Evolutionary conservation across 2,888 invertebrate genomes (phyloP).

Genomic region (Serrognathus titanus): DNA sequence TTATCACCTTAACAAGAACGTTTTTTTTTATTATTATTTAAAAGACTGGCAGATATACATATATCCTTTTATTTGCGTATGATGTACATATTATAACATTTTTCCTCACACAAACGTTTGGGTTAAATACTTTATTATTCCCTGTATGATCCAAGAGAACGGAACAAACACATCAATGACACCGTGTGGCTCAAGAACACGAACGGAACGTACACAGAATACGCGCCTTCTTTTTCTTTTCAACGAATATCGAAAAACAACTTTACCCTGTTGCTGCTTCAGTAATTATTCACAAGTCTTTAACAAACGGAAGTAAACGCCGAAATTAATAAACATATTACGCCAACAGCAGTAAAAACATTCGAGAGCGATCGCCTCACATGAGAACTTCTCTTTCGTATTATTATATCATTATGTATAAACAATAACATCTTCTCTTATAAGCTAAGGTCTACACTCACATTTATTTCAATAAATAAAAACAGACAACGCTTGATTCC

Average conservation of each 20-base stretch:
- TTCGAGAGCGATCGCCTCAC: too few species aligned
- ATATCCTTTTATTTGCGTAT: not conserved
- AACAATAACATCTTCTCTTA: constrained; percentile 1
- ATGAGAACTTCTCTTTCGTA: not conserved
- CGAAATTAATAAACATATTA: too few species aligned
- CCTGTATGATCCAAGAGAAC: constrained; percentile 11
- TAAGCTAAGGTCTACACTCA: not conserved
- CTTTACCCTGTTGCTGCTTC: not conserved
- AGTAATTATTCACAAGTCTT: not conserved
- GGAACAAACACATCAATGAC: constrained; percentile 1
- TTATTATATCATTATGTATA: not conserved
- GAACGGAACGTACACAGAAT: not conserved
- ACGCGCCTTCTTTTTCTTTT: not conserved
- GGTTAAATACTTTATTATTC: constrained; percentile 2
- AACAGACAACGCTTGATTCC: constrained; percentile 4
- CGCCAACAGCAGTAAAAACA: too few species aligned
- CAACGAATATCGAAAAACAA: not conserved
- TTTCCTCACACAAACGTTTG: constrained; percentile 1
- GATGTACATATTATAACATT: constrained; percentile 3
- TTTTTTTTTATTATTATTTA: not conserved
- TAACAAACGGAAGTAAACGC: not conserved
- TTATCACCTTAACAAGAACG: too few species aligned
- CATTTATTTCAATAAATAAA: not conserved
- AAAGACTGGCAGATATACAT: not conserved
- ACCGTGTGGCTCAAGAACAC: not conserved